A percentile compares a stretch with the other conserved stretches of the same genome.
These are phyloP conservation scores for Camponotus fellah DNA, from an alignment of 2,888 invertebrate species.

Conservation along the genomic window DNA sequence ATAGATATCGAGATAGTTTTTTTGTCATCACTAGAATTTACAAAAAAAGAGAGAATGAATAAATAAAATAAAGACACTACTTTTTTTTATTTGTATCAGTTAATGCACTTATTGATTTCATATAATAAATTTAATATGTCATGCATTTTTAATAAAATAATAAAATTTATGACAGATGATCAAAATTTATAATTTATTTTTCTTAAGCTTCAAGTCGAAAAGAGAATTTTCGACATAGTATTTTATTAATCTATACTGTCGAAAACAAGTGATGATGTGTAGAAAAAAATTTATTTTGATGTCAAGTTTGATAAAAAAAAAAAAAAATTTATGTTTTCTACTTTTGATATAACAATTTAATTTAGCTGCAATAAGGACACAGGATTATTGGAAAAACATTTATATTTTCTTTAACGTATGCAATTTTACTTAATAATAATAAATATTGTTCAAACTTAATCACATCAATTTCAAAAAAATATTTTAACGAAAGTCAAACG, in stretches of 20 bases:
- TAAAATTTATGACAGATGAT: not conserved
- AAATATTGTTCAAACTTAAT: slow-evolving; percentile 1
- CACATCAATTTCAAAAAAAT: not conserved
- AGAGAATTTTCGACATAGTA: not conserved
- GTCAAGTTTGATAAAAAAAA: not conserved
- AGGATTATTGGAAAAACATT: not conserved
- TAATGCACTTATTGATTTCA: not conserved
- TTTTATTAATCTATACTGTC: not conserved
- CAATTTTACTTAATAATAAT: not conserved
- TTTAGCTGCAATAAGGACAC: not conserved
- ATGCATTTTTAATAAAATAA: not conserved
- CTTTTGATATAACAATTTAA: not conserved
- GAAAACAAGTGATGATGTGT: not conserved
- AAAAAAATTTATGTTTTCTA: not conserved
- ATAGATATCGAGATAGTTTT: not conserved
- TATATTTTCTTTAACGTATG: not conserved
- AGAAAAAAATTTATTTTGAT: not conserved
- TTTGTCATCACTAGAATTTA: not conserved
- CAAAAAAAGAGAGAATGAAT: not conserved
- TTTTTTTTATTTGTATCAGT: not conserved
- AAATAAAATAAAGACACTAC: not conserved
- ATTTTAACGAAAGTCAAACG: not conserved
- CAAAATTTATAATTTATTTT: not conserved
- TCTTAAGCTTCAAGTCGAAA: not conserved
- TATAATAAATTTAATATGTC: not conserved